Conservation (phyloP, 2,797 vertebrate genomes). For the Phyllotis vaccarum region DNA sequence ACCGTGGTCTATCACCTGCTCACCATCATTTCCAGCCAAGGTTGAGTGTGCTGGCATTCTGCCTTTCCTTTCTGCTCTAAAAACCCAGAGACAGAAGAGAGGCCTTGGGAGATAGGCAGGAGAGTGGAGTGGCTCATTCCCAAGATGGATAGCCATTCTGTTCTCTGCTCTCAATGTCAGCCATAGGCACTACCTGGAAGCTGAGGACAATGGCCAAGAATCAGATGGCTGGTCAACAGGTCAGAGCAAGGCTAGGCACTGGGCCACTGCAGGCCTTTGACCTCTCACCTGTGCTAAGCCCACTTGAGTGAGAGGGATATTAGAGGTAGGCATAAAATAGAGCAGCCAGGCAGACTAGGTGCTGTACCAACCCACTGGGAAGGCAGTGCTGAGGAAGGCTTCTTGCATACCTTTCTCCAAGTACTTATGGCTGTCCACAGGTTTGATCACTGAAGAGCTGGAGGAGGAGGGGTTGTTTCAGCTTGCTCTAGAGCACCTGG, state of each 20-base stretch:
- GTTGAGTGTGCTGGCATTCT: slow-evolving; percentile 78
- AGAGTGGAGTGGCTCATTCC: neutral
- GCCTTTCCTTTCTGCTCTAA: neutral
- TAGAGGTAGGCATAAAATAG: accelerated
- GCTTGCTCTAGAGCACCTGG: slow-evolving; percentile 81
- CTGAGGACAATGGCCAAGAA: neutral
- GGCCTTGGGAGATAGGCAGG: neutral
- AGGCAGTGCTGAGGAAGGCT: neutral
- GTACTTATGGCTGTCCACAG: slow-evolving; percentile 70
- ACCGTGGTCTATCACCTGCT: slow-evolving; percentile 74
- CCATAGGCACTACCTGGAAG: neutral
- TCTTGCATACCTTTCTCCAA: neutral
- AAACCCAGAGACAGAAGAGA: neutral
- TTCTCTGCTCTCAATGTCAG: neutral
- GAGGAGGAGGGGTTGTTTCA: slow-evolving; percentile 77
- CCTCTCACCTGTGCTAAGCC: neutral
- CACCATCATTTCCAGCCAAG: slow-evolving; percentile 83
- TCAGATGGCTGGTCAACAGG: neutral
- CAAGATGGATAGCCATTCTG: accelerated
- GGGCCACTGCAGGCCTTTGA: too few species aligned
- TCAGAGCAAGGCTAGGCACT: neutral
- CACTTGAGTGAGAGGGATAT: accelerated
- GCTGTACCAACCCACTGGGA: accelerated
- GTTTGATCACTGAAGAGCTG: slow-evolving; percentile 66
- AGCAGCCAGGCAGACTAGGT: neutral